These are phyloP conservation scores for Alligator mississippiensis DNA, from an alignment of 2,113 vertebrate species.

Conservation along the genomic window DNA sequence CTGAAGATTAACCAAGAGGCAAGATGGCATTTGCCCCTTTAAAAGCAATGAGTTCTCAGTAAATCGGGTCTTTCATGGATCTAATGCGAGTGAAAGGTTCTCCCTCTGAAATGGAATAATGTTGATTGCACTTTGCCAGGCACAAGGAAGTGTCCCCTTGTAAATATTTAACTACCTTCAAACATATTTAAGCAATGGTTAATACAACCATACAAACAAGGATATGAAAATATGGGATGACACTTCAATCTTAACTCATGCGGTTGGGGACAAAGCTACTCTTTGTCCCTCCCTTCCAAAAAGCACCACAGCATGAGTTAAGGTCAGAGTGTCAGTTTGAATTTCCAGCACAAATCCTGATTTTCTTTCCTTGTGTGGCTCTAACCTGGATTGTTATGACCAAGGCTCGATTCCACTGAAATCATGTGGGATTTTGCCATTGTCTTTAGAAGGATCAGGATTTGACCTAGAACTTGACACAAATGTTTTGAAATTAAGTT, in stretches of 20 bases:
- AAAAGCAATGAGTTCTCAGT: not conserved
- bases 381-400: constrained; percentile 13
- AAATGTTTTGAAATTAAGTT: not conserved
- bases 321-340: constrained; percentile 49
- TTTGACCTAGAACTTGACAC: not conserved
- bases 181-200: constrained; percentile 13
- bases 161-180: constrained; percentile 10
- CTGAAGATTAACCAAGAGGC: not conserved
- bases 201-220: not conserved
- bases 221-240: constrained; percentile 10
- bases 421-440: not conserved
- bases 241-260: not conserved
- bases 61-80: not conserved
- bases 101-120: not conserved
- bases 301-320: constrained; percentile 20
- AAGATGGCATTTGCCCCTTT: not conserved
- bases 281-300: constrained; percentile 18
- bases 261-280: constrained; percentile 18
- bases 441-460: not conserved
- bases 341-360: constrained; percentile 29
- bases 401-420: constrained; percentile 21
- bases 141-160: not conserved
- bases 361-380: constrained; percentile 18
- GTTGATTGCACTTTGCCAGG: not conserved
- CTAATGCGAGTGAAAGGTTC: not conserved